Percentiles rank a stretch among this genome's conserved stretches.
Evolutionary conservation across 2,797 vertebrate genomes (phyloP).

Genomic region (Pangasius macronema): DNA sequence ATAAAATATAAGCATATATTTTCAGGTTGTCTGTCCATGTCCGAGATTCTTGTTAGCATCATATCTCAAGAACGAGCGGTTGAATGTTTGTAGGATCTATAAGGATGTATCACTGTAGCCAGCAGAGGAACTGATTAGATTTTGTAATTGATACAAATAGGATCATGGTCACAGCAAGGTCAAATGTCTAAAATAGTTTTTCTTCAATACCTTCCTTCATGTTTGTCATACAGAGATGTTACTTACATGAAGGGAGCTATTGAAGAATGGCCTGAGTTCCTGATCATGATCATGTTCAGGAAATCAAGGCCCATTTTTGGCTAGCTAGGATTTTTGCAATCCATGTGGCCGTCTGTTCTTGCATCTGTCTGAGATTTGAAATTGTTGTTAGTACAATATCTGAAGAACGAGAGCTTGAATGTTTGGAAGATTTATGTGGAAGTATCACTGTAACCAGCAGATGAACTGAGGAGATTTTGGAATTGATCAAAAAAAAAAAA

Average conservation of each 20-base stretch:
- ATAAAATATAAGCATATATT: too few relatives aligned
- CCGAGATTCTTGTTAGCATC: background rate
- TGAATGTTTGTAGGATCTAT: background rate
- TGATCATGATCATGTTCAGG: background rate
- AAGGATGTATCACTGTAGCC: background rate
- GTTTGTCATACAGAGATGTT: background rate
- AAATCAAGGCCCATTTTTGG: background rate
- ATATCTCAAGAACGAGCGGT: background rate
- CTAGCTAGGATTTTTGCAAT: background rate
- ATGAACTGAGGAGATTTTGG: background rate
- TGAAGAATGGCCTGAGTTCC: too few relatives aligned
- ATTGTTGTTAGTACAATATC: background rate
- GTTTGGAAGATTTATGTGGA: background rate
- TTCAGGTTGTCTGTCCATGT: background rate
- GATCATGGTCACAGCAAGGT: background rate
- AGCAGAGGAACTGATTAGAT: background rate
- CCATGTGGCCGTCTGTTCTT: background rate
- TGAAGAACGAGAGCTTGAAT: background rate
- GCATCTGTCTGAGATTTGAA: background rate
- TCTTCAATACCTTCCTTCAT: background rate
- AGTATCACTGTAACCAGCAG: background rate
- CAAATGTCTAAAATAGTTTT: background rate
- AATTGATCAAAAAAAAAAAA: background rate
- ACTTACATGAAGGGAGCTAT: background rate
- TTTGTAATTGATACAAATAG: background rate